Evolutionary conservation across 2,888 invertebrate genomes (phyloP).

Genomic region (Ctena decussata): DNA sequence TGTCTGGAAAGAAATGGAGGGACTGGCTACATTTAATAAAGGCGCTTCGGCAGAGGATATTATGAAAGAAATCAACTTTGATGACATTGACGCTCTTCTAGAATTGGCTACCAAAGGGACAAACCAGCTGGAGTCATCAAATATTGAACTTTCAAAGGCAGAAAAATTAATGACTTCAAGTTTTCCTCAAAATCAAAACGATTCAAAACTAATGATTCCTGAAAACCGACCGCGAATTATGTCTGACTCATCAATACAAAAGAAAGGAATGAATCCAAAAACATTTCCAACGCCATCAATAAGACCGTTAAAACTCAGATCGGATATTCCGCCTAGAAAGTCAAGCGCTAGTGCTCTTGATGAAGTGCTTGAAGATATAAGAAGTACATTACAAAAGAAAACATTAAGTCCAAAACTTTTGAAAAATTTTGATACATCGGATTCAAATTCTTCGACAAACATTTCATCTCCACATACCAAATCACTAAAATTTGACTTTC

Average conservation of each 20-base stretch:
- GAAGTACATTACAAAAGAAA: constrained; percentile 77
- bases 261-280: constrained; percentile 39
- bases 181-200: constrained; percentile 10
- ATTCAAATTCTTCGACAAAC: constrained; percentile 58
- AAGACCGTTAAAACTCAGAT: constrained; percentile 74
- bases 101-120: constrained; percentile 47
- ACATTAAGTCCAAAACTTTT: constrained; percentile 67
- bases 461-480: constrained; percentile 58
- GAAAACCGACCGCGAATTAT: constrained; percentile 27
- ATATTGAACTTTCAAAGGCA: background rate
- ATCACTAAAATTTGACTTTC: constrained; percentile 56
- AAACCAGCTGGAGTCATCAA: background rate
- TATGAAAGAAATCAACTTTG: constrained; percentile 49
- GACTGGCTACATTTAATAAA: constrained; percentile 79
- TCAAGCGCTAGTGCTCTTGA: constrained; percentile 79
- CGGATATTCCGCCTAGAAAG: constrained; percentile 48
- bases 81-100: constrained; percentile 62
- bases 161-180: constrained; percentile 42
- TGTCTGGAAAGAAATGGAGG: constrained; percentile 83
- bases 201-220: constrained; percentile 41
- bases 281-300: constrained; percentile 78
- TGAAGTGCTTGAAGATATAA: constrained; percentile 81
- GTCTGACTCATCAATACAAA: constrained; percentile 41
- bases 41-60: constrained; percentile 24
- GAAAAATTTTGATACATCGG: constrained; percentile 68